phyloP scores from a whole-genome alignment of 2,888 invertebrate species.

The Baccha elongata region DNA sequence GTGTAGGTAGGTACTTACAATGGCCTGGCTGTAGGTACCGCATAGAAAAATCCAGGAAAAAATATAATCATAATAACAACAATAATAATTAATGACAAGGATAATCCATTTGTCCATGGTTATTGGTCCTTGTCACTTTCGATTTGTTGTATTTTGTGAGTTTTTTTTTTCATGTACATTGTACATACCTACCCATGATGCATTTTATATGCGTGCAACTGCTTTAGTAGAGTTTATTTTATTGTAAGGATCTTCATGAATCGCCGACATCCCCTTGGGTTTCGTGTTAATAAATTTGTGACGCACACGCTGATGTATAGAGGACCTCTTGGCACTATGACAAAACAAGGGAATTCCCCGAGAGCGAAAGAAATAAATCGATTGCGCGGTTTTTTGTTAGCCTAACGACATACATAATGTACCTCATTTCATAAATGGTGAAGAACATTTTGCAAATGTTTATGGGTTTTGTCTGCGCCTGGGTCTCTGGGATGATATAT shows the following conservation, averaged over 20 bases:
- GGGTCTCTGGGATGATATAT: no score
- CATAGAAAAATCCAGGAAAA: conserved; percentile 4
- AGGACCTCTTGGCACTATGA: conserved; percentile 2
- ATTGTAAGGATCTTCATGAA: not conserved
- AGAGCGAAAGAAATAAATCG: not conserved
- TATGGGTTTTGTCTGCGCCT: no score
- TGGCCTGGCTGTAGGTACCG: not conserved
- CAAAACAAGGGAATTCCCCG: conserved; percentile 10
- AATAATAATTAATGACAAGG: conserved; percentile 74
- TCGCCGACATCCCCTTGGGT: not conserved
- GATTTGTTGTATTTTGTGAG: conserved; percentile 18
- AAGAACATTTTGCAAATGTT: no score
- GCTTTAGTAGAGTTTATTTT: not conserved
- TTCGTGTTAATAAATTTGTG: conserved; percentile 4
- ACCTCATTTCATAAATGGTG: no score
- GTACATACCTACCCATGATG: no score
- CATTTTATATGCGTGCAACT: not conserved
- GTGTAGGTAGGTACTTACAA: not conserved
- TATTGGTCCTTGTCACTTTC: conserved; percentile 66
- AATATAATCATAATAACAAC: conserved; percentile 61
- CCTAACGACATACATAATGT: not conserved
- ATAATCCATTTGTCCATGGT: conserved; percentile 70
- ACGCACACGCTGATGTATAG: not conserved
- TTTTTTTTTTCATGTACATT: not conserved
- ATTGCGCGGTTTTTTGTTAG: not conserved